Percentiles rank a stretch among this genome's conserved stretches.
Conservation (phyloP, 2,797 vertebrate genomes). For the Mus minutoides region DNA sequence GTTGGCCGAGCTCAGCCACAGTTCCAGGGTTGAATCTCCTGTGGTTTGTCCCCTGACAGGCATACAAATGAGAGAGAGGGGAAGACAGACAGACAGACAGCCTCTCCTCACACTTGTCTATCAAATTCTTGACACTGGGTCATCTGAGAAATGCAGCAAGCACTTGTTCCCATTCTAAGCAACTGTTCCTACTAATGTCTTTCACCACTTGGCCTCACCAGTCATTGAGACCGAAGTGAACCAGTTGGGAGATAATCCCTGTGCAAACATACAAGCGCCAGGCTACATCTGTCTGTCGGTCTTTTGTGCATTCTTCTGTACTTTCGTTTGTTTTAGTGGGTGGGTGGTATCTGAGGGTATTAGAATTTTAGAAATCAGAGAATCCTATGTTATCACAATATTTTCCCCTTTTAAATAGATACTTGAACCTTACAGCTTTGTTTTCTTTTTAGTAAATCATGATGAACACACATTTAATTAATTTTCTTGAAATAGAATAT, state of each 20-base stretch:
- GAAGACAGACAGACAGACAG: conserved; percentile 36
- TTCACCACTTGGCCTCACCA: conserved; percentile 27
- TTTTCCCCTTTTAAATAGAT: conserved; percentile 17
- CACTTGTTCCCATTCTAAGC: conserved; percentile 19
- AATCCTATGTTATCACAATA: not conserved
- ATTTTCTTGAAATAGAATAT: not conserved
- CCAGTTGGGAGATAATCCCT: conserved; percentile 61
- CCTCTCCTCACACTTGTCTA: not conserved
- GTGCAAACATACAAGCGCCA: conserved; percentile 47
- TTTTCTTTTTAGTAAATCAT: conserved; percentile 50
- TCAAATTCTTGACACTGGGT: conserved; percentile 66
- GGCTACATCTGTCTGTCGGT: conserved; percentile 64
- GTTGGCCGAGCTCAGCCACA: not conserved
- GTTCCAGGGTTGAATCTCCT: not conserved
- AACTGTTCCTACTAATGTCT: conserved; percentile 17
- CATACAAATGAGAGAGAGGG: not conserved
- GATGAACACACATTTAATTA: not conserved
- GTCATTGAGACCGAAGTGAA: conserved; percentile 69
- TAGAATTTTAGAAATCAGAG: conserved; percentile 50
- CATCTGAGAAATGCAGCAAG: conserved; percentile 41
- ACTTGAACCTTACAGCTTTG: conserved; percentile 21
- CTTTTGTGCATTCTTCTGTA: conserved; percentile 43
- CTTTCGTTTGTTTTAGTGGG: conserved; percentile 65
- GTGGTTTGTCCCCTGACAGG: conserved; percentile 33
- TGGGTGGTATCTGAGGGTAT: conserved; percentile 53